Evolutionary conservation across 2,888 invertebrate species (phyloP).

Genomic region (Lacanobia oleracea): DNA sequence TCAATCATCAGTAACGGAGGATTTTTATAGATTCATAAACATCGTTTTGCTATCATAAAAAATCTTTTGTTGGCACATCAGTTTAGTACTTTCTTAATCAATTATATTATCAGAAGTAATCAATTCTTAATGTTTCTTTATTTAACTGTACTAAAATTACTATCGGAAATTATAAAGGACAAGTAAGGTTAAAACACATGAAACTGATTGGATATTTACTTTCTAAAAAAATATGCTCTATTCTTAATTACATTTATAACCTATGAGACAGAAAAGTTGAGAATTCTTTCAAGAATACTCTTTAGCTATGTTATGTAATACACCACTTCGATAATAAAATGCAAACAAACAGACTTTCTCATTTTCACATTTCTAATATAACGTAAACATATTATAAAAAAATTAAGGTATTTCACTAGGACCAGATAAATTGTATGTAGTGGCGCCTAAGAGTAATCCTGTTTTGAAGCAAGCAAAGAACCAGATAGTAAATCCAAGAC

Average conservation of each 20-base stretch:
- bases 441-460: slow-evolving; percentile 29
- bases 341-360: not conserved
- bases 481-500: slow-evolving; percentile 37
- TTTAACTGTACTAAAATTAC: not conserved
- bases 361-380: not conserved
- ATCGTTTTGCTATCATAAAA: no score
- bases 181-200: not conserved
- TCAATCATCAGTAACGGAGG: no score
- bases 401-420: slow-evolving; percentile 43
- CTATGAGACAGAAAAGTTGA: not conserved
- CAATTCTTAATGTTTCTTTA: no score
- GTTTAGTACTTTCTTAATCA: no score
- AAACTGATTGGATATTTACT: not conserved
- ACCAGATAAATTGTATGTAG: slow-evolving; percentile 41
- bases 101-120: no score
- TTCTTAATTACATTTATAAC: not conserved
- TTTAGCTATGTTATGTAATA: not conserved
- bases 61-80: no score
- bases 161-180: not conserved
- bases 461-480: slow-evolving; percentile 39
- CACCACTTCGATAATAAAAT: not conserved
- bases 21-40: no score
- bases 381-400: not conserved
- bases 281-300: not conserved
- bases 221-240: not conserved